Evolutionary conservation across 1,140 invertebrate species (phyloP).

Genomic region (Drosophila ohnishii): DNA sequence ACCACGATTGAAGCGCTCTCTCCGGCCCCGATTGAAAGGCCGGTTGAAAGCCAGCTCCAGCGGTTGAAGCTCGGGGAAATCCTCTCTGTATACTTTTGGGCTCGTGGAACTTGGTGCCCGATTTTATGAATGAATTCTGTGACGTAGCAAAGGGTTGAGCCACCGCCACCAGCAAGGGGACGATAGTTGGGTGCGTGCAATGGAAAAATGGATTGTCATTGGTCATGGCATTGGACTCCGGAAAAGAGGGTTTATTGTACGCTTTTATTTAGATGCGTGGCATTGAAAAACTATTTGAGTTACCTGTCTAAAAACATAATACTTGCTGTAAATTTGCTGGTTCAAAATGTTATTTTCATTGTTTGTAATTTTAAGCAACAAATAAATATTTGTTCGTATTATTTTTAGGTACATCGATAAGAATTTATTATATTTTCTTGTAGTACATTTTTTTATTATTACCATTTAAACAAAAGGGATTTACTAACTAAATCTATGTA

Average conservation of each 20-base stretch:
- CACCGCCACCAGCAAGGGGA: not conserved
- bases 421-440: no score
- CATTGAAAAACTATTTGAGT: not conserved
- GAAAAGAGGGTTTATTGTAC: conserved; percentile 1
- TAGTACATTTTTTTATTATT: no score
- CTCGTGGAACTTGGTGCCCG: conserved; percentile 29
- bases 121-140: conserved; percentile 73
- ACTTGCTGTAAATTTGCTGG: not conserved
- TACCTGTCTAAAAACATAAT: not conserved
- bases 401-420: no score
- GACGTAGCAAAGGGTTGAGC: conserved; percentile 44
- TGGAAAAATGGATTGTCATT: conserved; percentile 70
- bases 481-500: no score
- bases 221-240: conserved; percentile 64
- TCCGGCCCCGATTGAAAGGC: conserved; percentile 43
- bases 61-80: conserved; percentile 55
- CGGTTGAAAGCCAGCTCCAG: conserved; percentile 40
- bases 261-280: not conserved
- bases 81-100: conserved; percentile 56
- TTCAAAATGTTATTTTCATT: not conserved
- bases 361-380: no score
- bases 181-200: conserved; percentile 55
- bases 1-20: conserved; percentile 54
- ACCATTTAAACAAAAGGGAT: no score
- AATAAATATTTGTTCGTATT: no score